Evolutionary conservation across 2,797 vertebrate species (phyloP).

Genomic region (Pristis pectinata): DNA sequence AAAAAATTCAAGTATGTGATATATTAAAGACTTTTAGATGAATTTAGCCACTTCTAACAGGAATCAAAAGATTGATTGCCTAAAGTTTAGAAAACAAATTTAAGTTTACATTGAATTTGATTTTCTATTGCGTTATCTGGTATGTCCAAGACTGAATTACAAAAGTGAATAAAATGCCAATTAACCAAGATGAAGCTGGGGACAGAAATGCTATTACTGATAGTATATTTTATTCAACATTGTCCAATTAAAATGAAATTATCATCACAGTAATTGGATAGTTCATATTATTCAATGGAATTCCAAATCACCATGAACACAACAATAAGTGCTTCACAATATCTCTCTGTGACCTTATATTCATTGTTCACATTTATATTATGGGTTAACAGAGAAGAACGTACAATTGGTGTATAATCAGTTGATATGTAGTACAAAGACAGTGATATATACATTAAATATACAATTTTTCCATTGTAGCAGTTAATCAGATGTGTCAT

Average conservation of each 20-base stretch:
- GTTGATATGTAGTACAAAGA: not conserved
- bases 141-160: not conserved
- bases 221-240: not conserved
- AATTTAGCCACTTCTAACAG: not conserved
- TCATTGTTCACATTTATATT: not conserved
- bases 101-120: not conserved
- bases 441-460: not conserved
- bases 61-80: not conserved
- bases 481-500: not conserved
- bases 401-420: not conserved
- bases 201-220: not conserved
- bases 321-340: not conserved
- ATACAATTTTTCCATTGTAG: not conserved
- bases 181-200: not conserved
- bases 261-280: not conserved
- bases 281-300: constrained; percentile 6
- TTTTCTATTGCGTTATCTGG: not conserved
- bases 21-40: not conserved
- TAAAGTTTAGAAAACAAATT: not conserved
- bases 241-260: not conserved
- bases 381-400: not conserved
- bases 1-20: not conserved
- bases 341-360: not conserved
- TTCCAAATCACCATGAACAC: not conserved
- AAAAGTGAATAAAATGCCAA: not conserved